Conservation (phyloP, 2,113 vertebrate genomes). For the Corydoras maculifer region DNA sequence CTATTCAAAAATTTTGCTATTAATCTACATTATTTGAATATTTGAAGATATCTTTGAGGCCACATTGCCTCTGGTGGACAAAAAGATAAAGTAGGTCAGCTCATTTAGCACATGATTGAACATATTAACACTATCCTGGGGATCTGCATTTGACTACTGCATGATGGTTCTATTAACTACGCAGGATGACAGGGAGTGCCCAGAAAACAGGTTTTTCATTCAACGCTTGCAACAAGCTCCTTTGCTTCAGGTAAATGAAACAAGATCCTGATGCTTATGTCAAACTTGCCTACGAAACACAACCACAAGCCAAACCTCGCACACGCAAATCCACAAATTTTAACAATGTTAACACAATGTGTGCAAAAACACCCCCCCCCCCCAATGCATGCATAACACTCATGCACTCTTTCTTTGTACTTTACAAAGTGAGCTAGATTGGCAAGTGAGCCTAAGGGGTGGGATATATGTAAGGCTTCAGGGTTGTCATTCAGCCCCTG, state of each 20-base stretch:
- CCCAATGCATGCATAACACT: slow-evolving; percentile 48
- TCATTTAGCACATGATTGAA: slow-evolving; percentile 91
- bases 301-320: slow-evolving; percentile 41
- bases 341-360: slow-evolving; percentile 9
- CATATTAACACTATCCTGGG: slow-evolving; percentile 91
- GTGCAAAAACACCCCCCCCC: slow-evolving; percentile 39
- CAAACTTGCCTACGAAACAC: slow-evolving; percentile 53
- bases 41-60: neutral
- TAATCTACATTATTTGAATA: neutral
- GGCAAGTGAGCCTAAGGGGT: slow-evolving; percentile 61
- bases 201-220: slow-evolving; percentile 71
- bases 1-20: neutral
- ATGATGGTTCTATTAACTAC: slow-evolving; percentile 69
- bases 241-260: slow-evolving; percentile 44
- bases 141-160: slow-evolving; percentile 81
- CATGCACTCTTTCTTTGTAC: slow-evolving; percentile 63
- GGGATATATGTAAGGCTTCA: slow-evolving; percentile 25
- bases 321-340: slow-evolving; percentile 33
- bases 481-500: slow-evolving; percentile 43
- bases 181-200: slow-evolving; percentile 48
- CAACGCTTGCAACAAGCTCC: slow-evolving; percentile 43
- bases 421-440: slow-evolving; percentile 73
- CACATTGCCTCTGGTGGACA: slow-evolving; percentile 57
- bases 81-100: slow-evolving; percentile 88
- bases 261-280: slow-evolving; percentile 45